Evolutionary conservation across 2,888 invertebrate species (phyloP).

Genomic region (Thera obeliscata): DNA sequence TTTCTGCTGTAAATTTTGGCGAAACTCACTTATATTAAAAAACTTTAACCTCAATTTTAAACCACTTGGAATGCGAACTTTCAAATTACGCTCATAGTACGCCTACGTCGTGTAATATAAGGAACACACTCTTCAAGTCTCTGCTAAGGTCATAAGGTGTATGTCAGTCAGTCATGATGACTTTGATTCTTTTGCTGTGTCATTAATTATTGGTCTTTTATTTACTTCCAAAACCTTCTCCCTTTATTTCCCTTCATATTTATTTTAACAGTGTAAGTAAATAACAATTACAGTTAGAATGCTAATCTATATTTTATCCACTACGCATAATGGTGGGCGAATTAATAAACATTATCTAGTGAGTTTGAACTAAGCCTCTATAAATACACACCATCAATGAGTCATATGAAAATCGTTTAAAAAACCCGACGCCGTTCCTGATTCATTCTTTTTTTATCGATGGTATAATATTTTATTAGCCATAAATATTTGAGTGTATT

Average conservation of each 20-base stretch:
- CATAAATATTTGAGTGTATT: background rate
- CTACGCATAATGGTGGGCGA: constrained; percentile 27
- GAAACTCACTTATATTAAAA: too few species aligned
- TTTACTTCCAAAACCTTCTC: background rate
- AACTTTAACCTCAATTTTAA: too few species aligned
- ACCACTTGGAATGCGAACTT: too few species aligned
- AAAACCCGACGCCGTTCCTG: constrained; percentile 31
- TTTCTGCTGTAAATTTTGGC: too few species aligned
- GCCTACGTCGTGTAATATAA: too few species aligned
- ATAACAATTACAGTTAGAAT: constrained; percentile 13
- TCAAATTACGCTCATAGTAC: too few species aligned
- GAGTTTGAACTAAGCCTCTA: constrained; percentile 34
- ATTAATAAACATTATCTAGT: constrained; percentile 36
- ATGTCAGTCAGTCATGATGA: too few species aligned
- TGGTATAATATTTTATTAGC: background rate
- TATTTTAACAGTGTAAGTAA: background rate
- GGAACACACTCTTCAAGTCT: too few species aligned
- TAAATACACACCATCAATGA: constrained; percentile 35
- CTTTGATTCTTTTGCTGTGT: too few species aligned
- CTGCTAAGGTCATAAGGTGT: too few species aligned
- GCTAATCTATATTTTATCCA: constrained; percentile 12
- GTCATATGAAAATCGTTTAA: constrained; percentile 35
- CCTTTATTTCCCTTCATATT: background rate
- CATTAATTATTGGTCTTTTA: background rate
- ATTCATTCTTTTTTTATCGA: constrained; percentile 24